A percentile compares a stretch with the other conserved stretches of the same genome.
Conservation (phyloP, 1,140 invertebrate genomes). For the Drosophila mojavensis region DNA sequence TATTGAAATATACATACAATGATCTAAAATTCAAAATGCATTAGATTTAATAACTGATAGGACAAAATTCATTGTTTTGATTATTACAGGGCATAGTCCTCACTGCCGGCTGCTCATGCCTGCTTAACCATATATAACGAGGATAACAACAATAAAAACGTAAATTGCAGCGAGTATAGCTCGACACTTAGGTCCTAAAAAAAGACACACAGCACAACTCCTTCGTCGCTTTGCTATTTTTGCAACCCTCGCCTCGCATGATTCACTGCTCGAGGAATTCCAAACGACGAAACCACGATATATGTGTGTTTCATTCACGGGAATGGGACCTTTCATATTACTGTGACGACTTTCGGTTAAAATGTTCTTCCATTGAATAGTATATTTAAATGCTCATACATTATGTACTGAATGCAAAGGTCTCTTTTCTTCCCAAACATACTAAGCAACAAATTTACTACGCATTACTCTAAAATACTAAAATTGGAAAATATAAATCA, state of each 20-base stretch:
- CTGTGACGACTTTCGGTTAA: no score
- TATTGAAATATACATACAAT: no score
- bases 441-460: no score
- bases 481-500: no score
- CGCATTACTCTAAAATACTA: no score
- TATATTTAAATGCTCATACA: background rate
- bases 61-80: background rate
- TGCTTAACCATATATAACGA: slow-evolving; percentile 13
- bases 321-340: background rate
- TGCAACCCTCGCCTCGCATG: slow-evolving; percentile 23
- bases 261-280: slow-evolving; percentile 11
- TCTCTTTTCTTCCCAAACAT: no score
- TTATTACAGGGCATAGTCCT: no score
- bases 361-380: background rate
- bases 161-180: slow-evolving; percentile 11
- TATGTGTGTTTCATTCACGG: background rate
- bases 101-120: no score
- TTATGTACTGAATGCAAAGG: background rate
- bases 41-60: background rate
- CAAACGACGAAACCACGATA: slow-evolving; percentile 7
- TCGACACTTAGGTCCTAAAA: slow-evolving; percentile 26
- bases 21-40: no score
- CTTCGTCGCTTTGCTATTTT: slow-evolving; percentile 1
- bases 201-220: slow-evolving; percentile 6
- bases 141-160: slow-evolving; percentile 18